phyloP scores from a whole-genome alignment of 2,797 vertebrate species.

The Cynodonichthys magdalenae region DNA sequence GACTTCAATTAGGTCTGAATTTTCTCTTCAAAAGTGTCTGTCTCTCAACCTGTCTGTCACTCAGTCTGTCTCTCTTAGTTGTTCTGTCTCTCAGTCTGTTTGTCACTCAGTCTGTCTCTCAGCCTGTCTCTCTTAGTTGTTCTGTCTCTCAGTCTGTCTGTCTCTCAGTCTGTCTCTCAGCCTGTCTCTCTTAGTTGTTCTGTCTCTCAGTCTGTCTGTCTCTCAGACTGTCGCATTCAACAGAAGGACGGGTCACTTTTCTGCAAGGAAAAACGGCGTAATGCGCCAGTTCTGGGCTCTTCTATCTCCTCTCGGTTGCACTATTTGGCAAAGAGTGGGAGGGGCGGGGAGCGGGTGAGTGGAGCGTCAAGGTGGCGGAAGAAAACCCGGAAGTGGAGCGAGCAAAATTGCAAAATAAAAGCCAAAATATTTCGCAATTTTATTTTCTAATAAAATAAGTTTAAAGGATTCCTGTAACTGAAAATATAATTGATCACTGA shows the following conservation, averaged over 20 bases:
- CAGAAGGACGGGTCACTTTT: conserved; percentile 70
- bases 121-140: too few relatives aligned
- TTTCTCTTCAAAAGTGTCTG: too few relatives aligned
- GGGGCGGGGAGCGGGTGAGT: conserved; percentile 61
- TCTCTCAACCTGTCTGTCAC: too few relatives aligned
- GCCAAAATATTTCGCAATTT: background rate
- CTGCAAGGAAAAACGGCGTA: conserved; percentile 65
- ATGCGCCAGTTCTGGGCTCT: conserved; percentile 51
- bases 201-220: conserved; percentile 2
- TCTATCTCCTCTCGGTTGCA: conserved; percentile 55
- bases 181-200: background rate
- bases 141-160: too few relatives aligned
- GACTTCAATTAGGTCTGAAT: too few relatives aligned
- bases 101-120: too few relatives aligned
- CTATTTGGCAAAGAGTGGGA: conserved; percentile 69
- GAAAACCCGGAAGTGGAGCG: conserved; percentile 26
- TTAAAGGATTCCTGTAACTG: too few relatives aligned
- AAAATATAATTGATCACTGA: background rate
- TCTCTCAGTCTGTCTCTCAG: too few relatives aligned
- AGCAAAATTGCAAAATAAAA: conserved; percentile 41
- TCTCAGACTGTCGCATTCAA: conserved; percentile 59
- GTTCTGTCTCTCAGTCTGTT: too few relatives aligned
- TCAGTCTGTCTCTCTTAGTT: too few relatives aligned
- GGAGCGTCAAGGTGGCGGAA: conserved; percentile 16
- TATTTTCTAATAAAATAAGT: too few relatives aligned